Percentiles rank a stretch among this genome's conserved stretches.
Evolutionary conservation across 2,797 vertebrate species (phyloP).

Genomic region (Crocodylus rhombifer): DNA sequence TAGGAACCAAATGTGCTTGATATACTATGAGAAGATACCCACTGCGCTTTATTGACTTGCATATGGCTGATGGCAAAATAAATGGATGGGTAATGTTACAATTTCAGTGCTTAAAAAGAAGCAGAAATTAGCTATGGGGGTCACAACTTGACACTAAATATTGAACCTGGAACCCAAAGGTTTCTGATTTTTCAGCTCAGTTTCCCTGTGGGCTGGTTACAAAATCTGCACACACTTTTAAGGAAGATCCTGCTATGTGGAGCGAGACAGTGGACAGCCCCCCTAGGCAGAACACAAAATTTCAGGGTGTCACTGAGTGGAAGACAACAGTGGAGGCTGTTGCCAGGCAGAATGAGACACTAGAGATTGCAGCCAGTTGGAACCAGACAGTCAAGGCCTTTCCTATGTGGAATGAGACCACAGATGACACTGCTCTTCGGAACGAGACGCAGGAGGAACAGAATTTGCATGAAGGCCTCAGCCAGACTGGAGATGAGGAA

Average conservation of each 20-base stretch:
- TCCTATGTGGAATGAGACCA: fast-evolving
- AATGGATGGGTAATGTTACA: background rate
- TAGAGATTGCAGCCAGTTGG: fast-evolving
- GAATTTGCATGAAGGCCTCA: fast-evolving
- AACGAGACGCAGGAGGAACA: fast-evolving
- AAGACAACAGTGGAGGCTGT: fast-evolving
- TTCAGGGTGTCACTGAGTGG: fast-evolving
- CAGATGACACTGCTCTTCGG: fast-evolving
- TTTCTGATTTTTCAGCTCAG: conserved; percentile 1
- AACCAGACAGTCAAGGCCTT: background rate
- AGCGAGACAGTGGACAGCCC: fast-evolving
- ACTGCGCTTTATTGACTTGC: background rate
- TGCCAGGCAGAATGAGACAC: fast-evolving
- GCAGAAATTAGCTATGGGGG: background rate
- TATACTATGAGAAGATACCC: background rate
- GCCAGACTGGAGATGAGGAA: background rate
- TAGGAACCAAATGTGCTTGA: background rate
- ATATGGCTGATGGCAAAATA: background rate
- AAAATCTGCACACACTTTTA: background rate
- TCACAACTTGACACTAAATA: fast-evolving
- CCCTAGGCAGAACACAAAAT: background rate
- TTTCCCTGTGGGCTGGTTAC: conserved; percentile 67
- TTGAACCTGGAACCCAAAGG: fast-evolving
- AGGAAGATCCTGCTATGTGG: fast-evolving
- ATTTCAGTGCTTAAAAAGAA: background rate